A percentile compares a stretch with the other conserved stretches of the same genome.
Evolutionary conservation across 2,888 invertebrate genomes (phyloP).

Genomic region (Sphaerophoria rueppellii): DNA sequence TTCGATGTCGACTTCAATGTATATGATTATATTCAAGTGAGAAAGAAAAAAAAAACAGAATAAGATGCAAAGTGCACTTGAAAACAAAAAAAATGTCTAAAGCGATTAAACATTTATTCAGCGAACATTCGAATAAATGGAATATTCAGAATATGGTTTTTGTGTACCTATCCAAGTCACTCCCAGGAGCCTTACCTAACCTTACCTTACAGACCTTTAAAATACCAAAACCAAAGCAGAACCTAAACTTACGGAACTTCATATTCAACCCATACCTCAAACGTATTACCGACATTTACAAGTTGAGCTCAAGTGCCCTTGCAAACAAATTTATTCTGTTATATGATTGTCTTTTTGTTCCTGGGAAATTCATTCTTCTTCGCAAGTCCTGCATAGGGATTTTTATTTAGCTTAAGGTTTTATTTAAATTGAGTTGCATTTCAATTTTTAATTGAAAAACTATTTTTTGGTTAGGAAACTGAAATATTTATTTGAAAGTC

Average conservation of each 20-base stretch:
- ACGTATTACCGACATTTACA: conserved; percentile 69
- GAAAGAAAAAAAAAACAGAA: conserved; percentile 4
- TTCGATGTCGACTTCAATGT: no score
- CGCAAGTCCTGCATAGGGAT: not conserved
- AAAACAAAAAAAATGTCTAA: conserved; percentile 72
- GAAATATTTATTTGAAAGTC: conserved; percentile 21
- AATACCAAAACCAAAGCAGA: not conserved
- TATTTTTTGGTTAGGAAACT: conserved; percentile 29
- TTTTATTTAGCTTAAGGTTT: conserved; percentile 62
- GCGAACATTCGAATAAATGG: conserved; percentile 71
- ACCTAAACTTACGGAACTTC: not conserved
- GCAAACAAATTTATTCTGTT: conserved; percentile 68
- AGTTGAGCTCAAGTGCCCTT: conserved; percentile 67
- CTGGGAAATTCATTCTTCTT: no score
- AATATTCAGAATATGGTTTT: conserved; percentile 54
- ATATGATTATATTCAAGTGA: conserved; percentile 19
- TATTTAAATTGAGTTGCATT: conserved; percentile 61
- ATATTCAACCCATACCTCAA: conserved; percentile 44
- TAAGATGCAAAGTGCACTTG: conserved; percentile 69
- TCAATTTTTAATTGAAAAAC: conserved; percentile 69
- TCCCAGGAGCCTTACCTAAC: conserved; percentile 38
- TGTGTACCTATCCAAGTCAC: conserved; percentile 25
- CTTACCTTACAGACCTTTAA: not conserved
- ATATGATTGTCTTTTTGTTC: conserved; percentile 57
- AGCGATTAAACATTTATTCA: conserved; percentile 72